Base-by-base conservation (phyloP, 2,888 invertebrate species). In the Camponotus fellah region DNA sequence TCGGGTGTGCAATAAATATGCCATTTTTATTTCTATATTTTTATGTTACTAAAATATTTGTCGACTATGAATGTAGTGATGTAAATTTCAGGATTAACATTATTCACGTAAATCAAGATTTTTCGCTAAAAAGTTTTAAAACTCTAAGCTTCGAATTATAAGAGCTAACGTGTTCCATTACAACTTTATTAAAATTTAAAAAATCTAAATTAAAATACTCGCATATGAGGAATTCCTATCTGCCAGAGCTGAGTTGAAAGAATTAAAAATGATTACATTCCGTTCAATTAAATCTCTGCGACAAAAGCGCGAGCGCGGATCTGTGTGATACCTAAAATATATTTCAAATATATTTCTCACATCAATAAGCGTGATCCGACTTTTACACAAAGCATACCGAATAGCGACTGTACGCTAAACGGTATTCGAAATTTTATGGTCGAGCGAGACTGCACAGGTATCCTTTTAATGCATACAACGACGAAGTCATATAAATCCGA, bases 401-500 rank as follows among this genome's bases (percentile, higher is more conserved):
- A 34, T 10, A 12, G n/a, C 10, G 76, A 65, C n/a, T 21, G 14
- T 56, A 32, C 75, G 32, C 26, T 56, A 66, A 75, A 64, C 49
- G 65, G 21, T 66, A 66, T 66, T 14, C 43, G 46, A 80, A 80
- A 71, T 80, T 80, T 69, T 60, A 80, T n/a, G 60, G 34, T 21
- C 60, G 21, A 10, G 10, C 53, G 49, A 26, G 53, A 66, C 34
- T 49, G 76, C 65, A 46, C 17, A 26, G 53, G 12, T 66, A 66
- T 46, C 17, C 68, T 68, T 43, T 60, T 46, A 68, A 43, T 62
- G 34, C 40, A 68, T 65, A 40, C 34, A 43, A 14, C 4, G 17
- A 1, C 32, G 17, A n/a, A 71, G 60, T 71, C 71, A 60, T 34
- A 21, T 46, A 69, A 80, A 60, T 60, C 79, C 71, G 46, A 34